Base-by-base conservation (phyloP, 1,140 invertebrate species). In the Mactra quadrangularis region DNA sequence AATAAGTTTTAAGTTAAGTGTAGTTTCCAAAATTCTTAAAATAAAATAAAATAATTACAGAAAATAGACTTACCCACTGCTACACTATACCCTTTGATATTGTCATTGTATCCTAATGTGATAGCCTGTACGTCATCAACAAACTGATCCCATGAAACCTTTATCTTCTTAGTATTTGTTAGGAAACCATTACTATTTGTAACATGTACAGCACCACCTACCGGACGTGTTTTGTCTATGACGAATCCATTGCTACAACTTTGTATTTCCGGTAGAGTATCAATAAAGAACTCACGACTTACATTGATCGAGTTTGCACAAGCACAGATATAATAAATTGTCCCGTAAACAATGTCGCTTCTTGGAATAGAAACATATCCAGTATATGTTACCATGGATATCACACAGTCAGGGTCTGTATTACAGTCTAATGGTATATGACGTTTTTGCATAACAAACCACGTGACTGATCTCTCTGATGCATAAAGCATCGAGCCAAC, bases 231-330 rank as follows among this genome's bases (percentile, higher is more conserved):
- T n/a, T 66, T 68, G 29, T 87, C 86, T 25, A 86, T 62, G 3
- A 84, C 68, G 27, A 87, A 41, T 31, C 85, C 86, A 60, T 87
- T 77, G n/a, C 86, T 81, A 59, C 86, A 87, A 6, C 29, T 0
- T 17, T 35, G 50, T 25, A 72, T 31, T 62, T 82, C 78, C 1
- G 57, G 52, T 47, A 47, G 53, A n/a, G 31, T 52, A 59, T 71
- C 78, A 19, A 22, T 62, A 47, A 50, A 52, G 6, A 38, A 22
- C 22, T 82, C 78, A 17, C 33, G 22, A 31, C 35, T 3, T 1
- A 64, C 29, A n/a, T 31, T 17, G 25, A 41, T 64, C 38, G 15
- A n/a, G 35, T 64, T 74, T 25, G 70, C 60, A 22, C 38, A 19
- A 17, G 70, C 75, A 68, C 83, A 84, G 0, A 84, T 75, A 31